Evolutionary conservation across 2,113 vertebrate genomes (phyloP).

Genomic region (Chitala chitala): DNA sequence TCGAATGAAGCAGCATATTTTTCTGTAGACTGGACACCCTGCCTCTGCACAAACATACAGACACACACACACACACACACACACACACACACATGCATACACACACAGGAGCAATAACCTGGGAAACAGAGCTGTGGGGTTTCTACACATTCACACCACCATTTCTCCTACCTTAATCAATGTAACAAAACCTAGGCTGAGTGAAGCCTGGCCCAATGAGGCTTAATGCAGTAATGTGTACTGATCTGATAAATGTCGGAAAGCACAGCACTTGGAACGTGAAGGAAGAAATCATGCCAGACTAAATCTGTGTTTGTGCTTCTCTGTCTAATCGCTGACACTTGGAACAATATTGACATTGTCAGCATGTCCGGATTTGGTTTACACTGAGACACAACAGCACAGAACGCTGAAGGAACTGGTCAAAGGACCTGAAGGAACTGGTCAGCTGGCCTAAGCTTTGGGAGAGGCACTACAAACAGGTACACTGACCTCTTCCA

Average conservation of each 20-base stretch:
- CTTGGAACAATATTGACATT: conserved; percentile 20
- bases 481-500: not conserved
- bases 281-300: not conserved
- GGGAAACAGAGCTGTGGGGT: not conserved
- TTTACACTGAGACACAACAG: not conserved
- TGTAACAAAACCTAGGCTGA: not conserved
- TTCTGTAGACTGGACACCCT: conserved; percentile 23
- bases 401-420: not conserved
- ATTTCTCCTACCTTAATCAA: not conserved
- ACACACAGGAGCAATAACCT: not conserved
- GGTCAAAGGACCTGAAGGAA: too few species aligned
- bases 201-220: not conserved
- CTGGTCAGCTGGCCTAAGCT: too few species aligned
- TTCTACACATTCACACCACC: not conserved
- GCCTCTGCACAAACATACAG: not conserved
- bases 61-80: conserved; percentile 9
- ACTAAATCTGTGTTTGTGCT: not conserved
- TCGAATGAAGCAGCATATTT: conserved; percentile 40
- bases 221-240: not conserved
- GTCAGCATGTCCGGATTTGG: conserved; percentile 6
- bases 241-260: not conserved
- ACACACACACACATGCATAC: not conserved
- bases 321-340: not conserved
- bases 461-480: not conserved
- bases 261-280: not conserved